Conservation (phyloP, 2,113 vertebrate genomes). For the Pyxicephalus adspersus region DNA sequence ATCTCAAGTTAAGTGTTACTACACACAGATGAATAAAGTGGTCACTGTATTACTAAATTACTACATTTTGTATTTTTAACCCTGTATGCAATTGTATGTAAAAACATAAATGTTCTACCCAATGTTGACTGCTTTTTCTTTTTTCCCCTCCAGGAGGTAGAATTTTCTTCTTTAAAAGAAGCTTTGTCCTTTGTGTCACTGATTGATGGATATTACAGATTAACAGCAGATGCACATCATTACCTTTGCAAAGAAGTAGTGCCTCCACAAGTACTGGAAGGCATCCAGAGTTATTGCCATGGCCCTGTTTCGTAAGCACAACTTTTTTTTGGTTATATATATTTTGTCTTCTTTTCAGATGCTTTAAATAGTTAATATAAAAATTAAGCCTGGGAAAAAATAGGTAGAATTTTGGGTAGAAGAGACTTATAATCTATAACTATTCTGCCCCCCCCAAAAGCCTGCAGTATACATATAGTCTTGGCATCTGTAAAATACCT, state of each 20-base stretch:
- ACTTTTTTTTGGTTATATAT: neutral
- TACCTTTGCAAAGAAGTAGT: constrained; percentile 96
- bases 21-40: neutral
- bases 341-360: too few species aligned
- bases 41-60: too few species aligned
- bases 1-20: neutral
- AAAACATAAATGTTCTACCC: too few species aligned
- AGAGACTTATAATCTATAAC: too few species aligned
- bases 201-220: constrained; percentile 94
- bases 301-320: constrained; percentile 91
- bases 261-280: constrained; percentile 87
- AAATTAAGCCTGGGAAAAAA: too few species aligned
- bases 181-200: constrained; percentile 93
- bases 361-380: too few species aligned
- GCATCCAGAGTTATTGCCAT: constrained; percentile 91
- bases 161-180: constrained; percentile 86
- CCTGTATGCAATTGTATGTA: too few species aligned
- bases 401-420: too few species aligned
- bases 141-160: constrained; percentile 82
- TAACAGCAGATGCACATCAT: constrained; percentile 92
- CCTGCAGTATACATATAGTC: too few species aligned
- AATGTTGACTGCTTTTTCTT: neutral
- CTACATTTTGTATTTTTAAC: too few species aligned
- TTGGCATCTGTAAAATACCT: too few species aligned
- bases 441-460: too few species aligned